Base-by-base conservation (phyloP, 2,113 vertebrate species). In the Sylvia atricapilla region DNA sequence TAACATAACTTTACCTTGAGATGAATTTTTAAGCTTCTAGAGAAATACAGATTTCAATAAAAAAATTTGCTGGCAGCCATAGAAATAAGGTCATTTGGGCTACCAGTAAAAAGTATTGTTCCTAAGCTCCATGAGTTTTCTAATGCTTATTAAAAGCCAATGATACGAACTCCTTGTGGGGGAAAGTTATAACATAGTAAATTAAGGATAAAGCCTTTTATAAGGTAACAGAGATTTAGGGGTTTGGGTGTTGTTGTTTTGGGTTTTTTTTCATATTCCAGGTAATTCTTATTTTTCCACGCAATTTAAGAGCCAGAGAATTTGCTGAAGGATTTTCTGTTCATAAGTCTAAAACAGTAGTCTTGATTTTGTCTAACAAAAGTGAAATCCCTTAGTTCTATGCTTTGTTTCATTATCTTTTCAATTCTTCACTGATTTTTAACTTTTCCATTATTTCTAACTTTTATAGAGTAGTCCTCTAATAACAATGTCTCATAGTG, bases 1-100 rank as follows among this genome's bases (percentile, higher is more conserved):
- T 94, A 94, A 94, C 56, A 78, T 87, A 93, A 93, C 69, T 91
- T 94, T 96, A 94, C 91, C 93, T 96, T 84, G 91, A 96, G 88
- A 88, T 79, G 50, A 88, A 52, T 78, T 94, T 96, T 95, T 89
- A 94, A 92, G 60, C 84, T 87, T 58, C 25, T 81, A 87, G 60
- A 87, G 33, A 18, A 78, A 81, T 82, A 39, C 63, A 85, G 59
- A 41, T 84, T 96, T 75, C 83, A 89, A 83, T 88, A 93, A 95
- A 92, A 82, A 96, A 73, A 88, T 95, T 73, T 95, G 73, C 80
- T 96, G 53, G 62, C 55, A 96, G 84, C 64, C 56, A 81, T 9
- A 91, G 56, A 94, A 96, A 91, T 75, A 11, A 75, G 64, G 70
- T 94, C 94, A 93, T 95, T 95, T 92, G 73, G 84, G 44, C 63